Conservation (phyloP, 2,888 invertebrate genomes). For the Agonopterix arenella region DNA sequence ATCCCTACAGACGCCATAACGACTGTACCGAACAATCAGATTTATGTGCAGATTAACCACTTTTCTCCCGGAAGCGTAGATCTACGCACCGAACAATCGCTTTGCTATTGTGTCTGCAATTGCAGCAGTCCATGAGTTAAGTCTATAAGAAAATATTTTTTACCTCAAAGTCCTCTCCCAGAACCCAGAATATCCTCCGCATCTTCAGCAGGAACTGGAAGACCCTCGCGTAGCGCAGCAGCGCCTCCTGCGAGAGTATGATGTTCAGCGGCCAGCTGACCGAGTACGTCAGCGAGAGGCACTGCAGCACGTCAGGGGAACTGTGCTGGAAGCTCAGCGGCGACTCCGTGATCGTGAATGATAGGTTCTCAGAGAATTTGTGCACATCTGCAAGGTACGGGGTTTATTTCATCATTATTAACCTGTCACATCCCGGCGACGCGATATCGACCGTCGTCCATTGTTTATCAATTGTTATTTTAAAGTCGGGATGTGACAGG, state of each 20-base stretch:
- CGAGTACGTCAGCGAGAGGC: constrained; percentile 82
- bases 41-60: no score
- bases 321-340: constrained; percentile 80
- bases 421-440: no score
- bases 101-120: no score
- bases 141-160: no score
- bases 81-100: no score
- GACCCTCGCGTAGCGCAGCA: constrained; percentile 83
- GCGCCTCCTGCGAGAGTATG: constrained; percentile 82
- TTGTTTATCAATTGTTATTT: no score
- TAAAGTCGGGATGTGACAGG: no score
- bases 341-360: constrained; percentile 78
- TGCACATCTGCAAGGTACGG: constrained; percentile 59
- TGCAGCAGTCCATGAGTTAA: no score
- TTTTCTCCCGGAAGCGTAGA: no score
- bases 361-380: constrained; percentile 78
- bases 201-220: constrained; percentile 87
- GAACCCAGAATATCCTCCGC: constrained; percentile 84
- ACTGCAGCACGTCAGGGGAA: constrained; percentile 81
- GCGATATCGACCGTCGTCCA: no score
- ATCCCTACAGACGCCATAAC: no score
- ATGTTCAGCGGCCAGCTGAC: constrained; percentile 88
- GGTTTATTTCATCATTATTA: neutral
- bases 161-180: constrained; percentile 82
- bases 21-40: no score